A percentile compares a stretch with the other conserved stretches of the same genome.
Evolutionary conservation across 2,113 vertebrate genomes (phyloP).

Genomic region (Microcebus griseorufus): DNA sequence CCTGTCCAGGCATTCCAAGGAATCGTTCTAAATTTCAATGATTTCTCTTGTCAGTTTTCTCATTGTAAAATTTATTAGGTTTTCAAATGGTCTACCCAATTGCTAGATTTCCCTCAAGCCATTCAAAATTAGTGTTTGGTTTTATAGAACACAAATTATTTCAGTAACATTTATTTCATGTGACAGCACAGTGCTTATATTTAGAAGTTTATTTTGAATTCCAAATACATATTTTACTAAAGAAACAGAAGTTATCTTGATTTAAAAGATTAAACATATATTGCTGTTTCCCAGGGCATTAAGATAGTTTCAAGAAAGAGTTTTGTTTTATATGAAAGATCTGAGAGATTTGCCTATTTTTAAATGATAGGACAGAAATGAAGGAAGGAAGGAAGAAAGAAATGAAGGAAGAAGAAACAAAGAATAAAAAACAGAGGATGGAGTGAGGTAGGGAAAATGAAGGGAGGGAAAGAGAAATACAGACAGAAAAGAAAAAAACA

Average conservation of each 20-base stretch:
- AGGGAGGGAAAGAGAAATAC: background rate
- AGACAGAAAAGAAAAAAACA: background rate
- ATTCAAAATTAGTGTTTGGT: background rate
- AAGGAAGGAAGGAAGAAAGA: rapidly evolving
- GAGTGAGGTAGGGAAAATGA: background rate
- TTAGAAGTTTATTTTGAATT: background rate
- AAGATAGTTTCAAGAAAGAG: background rate
- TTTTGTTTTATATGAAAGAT: background rate
- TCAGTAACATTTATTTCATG: background rate
- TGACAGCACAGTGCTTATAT: background rate
- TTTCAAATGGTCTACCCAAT: background rate
- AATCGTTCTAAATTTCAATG: background rate
- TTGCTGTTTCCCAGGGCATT: background rate
- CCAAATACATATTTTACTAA: background rate
- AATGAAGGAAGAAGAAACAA: rapidly evolving
- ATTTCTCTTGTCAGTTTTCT: background rate
- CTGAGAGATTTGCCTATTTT: background rate
- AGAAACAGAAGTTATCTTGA: background rate
- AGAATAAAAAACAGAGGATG: background rate
- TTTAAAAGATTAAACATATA: background rate
- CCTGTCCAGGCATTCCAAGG: background rate
- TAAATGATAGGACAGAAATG: background rate
- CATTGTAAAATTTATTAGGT: background rate
- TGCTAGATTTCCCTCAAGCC: background rate
- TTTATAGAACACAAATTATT: background rate